Base-by-base conservation (phyloP, 1,140 invertebrate genomes). In the Trypoxylus dichotomus region DNA sequence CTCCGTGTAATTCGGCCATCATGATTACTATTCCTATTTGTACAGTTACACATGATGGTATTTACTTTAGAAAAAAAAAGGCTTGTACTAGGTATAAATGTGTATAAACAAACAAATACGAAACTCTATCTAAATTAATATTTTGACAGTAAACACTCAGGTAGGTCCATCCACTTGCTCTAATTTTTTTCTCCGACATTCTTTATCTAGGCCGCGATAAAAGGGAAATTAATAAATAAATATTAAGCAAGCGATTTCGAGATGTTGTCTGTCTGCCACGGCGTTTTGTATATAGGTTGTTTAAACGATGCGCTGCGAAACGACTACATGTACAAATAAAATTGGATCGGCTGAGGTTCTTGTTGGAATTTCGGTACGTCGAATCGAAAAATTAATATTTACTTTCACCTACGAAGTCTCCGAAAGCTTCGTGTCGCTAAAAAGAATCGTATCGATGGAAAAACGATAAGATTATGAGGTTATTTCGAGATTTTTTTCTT, bases 211-310 rank as follows among this genome's bases (percentile, higher is more conserved):
- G 60, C 21, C 60, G 60, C 24, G 60, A 68, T 68, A 68, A 68
- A 68, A 68, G 24, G 60, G 60, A 68, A 68, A 68, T 68, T 68
- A 68, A 68, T 68, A 68, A 68, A 68, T 68, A 68, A 68, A 68
- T 68, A 68, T 68, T 68, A 68, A 29, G 60, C 27, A 68, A 68
- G 8, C 19, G 60, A 68, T 68, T 27, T 68, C 60, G 60, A 68
- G 60, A 68, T 68, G 21, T 68, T n/a, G 15, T 21, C 21, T 58
- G 47, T 58, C 47, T n/a, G 15, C 60, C 24, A 68, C 21, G 47
- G 15, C 19, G 15, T 19, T 54, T 6, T 54, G 15, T 54, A 19
- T 54, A 19, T 54, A 19, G 15, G 47, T 19, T 19, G 15, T 6
- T 54, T 19, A 19, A 54, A 54, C 47, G 47, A 54, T 1, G 32